Evolutionary conservation across 2,888 invertebrate genomes (phyloP).

Genomic region (Agonopterix heracliana): DNA sequence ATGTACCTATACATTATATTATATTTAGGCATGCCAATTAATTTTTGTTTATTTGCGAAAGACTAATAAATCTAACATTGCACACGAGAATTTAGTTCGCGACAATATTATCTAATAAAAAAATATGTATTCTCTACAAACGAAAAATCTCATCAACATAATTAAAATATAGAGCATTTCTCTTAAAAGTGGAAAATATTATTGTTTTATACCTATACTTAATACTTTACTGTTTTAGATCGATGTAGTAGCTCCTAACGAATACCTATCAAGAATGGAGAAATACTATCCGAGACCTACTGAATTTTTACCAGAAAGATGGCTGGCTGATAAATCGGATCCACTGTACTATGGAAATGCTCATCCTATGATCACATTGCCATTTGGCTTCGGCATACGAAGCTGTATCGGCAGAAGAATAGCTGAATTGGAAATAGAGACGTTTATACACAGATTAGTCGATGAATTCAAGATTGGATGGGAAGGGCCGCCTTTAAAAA

Average conservation of each 20-base stretch:
- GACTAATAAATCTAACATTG: too few relatives aligned
- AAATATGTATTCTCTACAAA: too few relatives aligned
- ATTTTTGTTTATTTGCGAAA: too few relatives aligned
- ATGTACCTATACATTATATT: too few relatives aligned
- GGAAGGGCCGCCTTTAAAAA: conserved; percentile 54
- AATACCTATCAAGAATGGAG: conserved; percentile 75
- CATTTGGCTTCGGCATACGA: conserved; percentile 82
- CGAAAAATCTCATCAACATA: too few relatives aligned
- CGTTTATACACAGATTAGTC: conserved; percentile 54
- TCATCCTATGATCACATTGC: conserved; percentile 78
- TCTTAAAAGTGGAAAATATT: too few relatives aligned
- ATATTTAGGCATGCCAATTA: too few relatives aligned
- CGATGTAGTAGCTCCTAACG: conserved; percentile 84
- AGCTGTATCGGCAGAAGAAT: conserved; percentile 83
- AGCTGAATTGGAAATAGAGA: conserved; percentile 82
- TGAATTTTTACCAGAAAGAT: conserved; percentile 80
- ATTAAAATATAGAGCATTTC: too few relatives aligned
- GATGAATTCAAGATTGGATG: conserved; percentile 43
- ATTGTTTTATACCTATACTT: too few relatives aligned
- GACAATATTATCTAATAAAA: too few relatives aligned
- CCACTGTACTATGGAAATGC: conserved; percentile 61
- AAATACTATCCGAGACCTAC: conserved; percentile 75
- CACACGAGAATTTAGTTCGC: too few relatives aligned
- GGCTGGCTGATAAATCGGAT: conserved; percentile 75
- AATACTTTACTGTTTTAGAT: conserved; percentile 66